phyloP scores from a whole-genome alignment of 2,113 vertebrate genomes.

The Natator depressus region DNA sequence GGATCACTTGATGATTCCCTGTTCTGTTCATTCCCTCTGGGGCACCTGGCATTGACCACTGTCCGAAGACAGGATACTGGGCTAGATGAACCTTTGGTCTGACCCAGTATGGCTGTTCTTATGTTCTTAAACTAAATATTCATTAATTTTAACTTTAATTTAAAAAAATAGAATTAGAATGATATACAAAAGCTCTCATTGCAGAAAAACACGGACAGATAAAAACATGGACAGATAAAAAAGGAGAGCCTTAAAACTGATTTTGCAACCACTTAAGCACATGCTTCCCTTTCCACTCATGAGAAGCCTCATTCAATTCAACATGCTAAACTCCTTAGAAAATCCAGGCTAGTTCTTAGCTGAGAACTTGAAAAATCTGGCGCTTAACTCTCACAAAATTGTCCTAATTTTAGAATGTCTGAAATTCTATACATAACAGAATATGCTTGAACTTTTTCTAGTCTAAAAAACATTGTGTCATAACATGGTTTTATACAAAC shows the following conservation, averaged over 20 bases:
- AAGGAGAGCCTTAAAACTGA: not conserved
- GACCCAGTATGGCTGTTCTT: too few species aligned
- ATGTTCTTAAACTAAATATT: slow-evolving; percentile 38
- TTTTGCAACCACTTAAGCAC: not conserved
- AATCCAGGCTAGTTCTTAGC: slow-evolving; percentile 59
- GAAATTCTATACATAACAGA: slow-evolving; percentile 41
- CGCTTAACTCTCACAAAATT: slow-evolving; percentile 37
- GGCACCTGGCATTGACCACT: too few species aligned
- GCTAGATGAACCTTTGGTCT: too few species aligned
- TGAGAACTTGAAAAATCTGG: slow-evolving; percentile 51
- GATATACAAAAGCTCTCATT: slow-evolving; percentile 69
- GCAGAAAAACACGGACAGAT: slow-evolving; percentile 63
- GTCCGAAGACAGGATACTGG: too few species aligned
- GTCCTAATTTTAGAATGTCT: slow-evolving; percentile 42
- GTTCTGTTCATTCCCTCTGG: too few species aligned
- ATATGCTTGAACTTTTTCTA: not conserved
- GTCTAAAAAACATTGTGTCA: slow-evolving; percentile 29
- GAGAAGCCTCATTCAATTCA: slow-evolving; percentile 49
- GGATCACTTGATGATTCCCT: too few species aligned
- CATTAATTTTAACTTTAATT: slow-evolving; percentile 61
- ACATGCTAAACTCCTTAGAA: slow-evolving; percentile 40
- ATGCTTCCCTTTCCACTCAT: slow-evolving; percentile 32
- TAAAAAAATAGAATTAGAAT: slow-evolving; percentile 58
- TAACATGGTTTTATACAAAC: not conserved
- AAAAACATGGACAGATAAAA: not conserved